These are phyloP conservation scores for Tympanoctomys barrerae DNA, from an alignment of 2,797 vertebrate genomes.

Conservation along the genomic window DNA sequence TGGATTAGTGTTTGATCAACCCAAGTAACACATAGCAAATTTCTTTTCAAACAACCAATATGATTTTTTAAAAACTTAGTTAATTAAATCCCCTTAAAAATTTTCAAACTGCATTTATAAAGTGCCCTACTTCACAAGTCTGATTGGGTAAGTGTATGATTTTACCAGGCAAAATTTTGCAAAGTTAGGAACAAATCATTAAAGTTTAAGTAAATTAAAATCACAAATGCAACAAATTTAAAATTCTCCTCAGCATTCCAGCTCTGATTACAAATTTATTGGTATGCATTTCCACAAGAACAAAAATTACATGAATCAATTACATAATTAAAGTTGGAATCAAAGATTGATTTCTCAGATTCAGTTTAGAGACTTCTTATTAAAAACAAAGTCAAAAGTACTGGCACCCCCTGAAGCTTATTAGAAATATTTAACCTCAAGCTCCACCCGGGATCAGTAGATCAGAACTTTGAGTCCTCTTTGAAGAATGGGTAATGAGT, in stretches of 20 bases:
- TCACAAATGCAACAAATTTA: constrained; percentile 65
- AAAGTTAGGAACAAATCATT: constrained; percentile 55
- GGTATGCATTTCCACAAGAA: constrained; percentile 49
- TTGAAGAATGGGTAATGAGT: not conserved
- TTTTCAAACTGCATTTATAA: constrained; percentile 53
- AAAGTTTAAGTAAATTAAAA: constrained; percentile 75
- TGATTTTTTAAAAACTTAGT: constrained; percentile 54
- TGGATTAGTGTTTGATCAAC: constrained; percentile 72
- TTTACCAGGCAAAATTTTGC: constrained; percentile 67
- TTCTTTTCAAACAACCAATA: constrained; percentile 62
- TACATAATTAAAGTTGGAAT: constrained; percentile 53
- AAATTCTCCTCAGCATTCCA: constrained; percentile 53
- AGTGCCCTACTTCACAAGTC: constrained; percentile 20
- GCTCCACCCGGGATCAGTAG: not conserved
- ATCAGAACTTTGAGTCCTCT: not conserved
- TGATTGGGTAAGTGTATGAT: constrained; percentile 66
- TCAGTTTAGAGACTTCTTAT: not conserved
- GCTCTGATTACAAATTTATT: constrained; percentile 68
- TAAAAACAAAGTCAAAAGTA: not conserved
- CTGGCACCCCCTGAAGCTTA: not conserved
- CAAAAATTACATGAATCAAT: constrained; percentile 12
- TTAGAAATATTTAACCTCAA: not conserved
- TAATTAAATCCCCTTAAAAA: constrained; percentile 71
- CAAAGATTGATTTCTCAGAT: constrained; percentile 24
- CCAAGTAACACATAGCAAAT: constrained; percentile 61